These are phyloP conservation scores for Drosophila macrothrix DNA, from an alignment of 2,888 invertebrate species.

Conservation along the genomic window DNA sequence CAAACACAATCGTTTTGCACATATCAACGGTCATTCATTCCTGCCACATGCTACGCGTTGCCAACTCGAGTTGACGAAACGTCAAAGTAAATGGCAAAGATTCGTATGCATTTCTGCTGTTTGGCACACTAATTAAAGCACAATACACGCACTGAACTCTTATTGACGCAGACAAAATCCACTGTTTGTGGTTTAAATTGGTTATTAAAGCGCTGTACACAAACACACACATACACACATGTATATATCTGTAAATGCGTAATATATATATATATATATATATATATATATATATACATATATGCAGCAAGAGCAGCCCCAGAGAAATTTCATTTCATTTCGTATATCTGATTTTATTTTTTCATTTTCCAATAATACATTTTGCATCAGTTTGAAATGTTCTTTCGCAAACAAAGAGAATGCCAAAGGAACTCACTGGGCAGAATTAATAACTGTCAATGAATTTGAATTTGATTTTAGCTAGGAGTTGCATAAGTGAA, in stretches of 20 bases:
- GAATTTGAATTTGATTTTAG: neutral
- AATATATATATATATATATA: too few species aligned
- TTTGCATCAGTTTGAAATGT: neutral
- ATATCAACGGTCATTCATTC: conserved; percentile 53
- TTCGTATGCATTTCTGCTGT: neutral
- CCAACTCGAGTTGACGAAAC: conserved; percentile 44
- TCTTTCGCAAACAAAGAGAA: neutral
- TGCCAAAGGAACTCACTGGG: neutral
- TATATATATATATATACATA: too few species aligned
- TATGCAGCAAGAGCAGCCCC: neutral
- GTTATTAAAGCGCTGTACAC: neutral
- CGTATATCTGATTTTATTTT: neutral
- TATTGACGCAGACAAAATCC: neutral
- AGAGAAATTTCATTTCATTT: neutral
- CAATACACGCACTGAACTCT: neutral
- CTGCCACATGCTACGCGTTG: conserved; percentile 17
- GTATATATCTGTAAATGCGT: too few species aligned
- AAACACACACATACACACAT: neutral
- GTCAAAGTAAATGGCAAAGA: conserved; percentile 30
- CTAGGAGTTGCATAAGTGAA: neutral
- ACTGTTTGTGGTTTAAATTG: neutral
- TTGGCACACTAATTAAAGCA: conserved; percentile 8
- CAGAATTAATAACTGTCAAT: neutral
- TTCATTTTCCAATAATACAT: neutral
- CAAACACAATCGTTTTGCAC: conserved; percentile 69